Percentiles rank a stretch among this genome's conserved stretches.
Evolutionary conservation across 2,113 vertebrate species (phyloP).

Genomic region (Petaurus breviceps): DNA sequence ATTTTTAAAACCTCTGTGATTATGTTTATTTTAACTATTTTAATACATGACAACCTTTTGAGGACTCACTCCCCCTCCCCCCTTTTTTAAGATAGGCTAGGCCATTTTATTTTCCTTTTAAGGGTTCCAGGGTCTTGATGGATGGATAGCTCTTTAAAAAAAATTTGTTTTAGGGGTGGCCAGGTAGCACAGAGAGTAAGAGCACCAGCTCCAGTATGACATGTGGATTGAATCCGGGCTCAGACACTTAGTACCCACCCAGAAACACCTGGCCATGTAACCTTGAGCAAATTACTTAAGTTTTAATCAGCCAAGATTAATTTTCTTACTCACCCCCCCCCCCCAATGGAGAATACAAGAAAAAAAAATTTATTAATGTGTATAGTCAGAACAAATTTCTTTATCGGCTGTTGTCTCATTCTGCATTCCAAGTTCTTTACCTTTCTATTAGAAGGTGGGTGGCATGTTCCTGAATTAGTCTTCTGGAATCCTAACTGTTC

Average conservation of each 20-base stretch:
- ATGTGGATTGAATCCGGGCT: too few species aligned
- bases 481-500: not conserved
- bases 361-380: not conserved
- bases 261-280: too few species aligned
- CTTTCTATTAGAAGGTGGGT: not conserved
- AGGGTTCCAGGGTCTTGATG: not conserved
- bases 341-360: not conserved
- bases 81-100: not conserved
- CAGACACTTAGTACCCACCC: too few species aligned
- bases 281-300: too few species aligned
- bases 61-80: too few species aligned
- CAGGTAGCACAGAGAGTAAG: too few species aligned
- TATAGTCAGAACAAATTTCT: not conserved
- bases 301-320: not conserved
- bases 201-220: too few species aligned
- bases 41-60: not conserved
- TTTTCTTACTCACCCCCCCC: too few species aligned
- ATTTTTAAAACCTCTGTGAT: not conserved
- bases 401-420: not conserved
- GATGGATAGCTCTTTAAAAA: not conserved
- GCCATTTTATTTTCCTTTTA: not conserved
- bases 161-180: too few species aligned
- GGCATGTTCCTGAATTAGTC: not conserved
- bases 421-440: not conserved
- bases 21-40: not conserved